These are phyloP conservation scores for Cololabis saira DNA, from an alignment of 2,113 vertebrate species.

Conservation along the genomic window DNA sequence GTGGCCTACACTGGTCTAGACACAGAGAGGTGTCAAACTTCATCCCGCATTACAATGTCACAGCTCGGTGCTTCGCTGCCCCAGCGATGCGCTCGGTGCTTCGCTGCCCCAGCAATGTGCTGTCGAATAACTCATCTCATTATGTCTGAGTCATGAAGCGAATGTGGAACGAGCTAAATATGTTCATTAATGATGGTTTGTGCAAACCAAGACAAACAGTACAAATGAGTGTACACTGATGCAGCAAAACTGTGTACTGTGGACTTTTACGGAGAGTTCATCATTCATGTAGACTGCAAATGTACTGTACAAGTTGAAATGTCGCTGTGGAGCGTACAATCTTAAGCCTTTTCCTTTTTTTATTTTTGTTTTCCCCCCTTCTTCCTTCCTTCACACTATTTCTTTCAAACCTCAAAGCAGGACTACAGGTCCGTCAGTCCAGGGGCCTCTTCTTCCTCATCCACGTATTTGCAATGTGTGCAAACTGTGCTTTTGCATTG, in stretches of 20 bases:
- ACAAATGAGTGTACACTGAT: too few relatives aligned
- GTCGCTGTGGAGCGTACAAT: too few relatives aligned
- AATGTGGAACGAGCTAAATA: slow-evolving; percentile 14
- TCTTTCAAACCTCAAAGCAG: too few relatives aligned
- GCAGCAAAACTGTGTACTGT: too few relatives aligned
- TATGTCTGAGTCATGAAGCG: slow-evolving; percentile 20
- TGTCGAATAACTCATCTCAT: slow-evolving; percentile 22
- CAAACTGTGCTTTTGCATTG: too few relatives aligned
- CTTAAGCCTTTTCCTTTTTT: too few relatives aligned
- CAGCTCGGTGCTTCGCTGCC: slow-evolving; percentile 6
- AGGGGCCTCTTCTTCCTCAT: too few relatives aligned
- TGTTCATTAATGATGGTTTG: slow-evolving; percentile 2
- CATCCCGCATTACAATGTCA: slow-evolving; percentile 33
- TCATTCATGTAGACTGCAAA: not conserved
- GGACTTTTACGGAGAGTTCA: too few relatives aligned
- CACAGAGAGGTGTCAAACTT: slow-evolving; percentile 23
- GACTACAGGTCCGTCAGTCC: too few relatives aligned
- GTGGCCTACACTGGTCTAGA: slow-evolving; percentile 32
- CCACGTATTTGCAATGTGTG: too few relatives aligned
- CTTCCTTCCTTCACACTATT: too few relatives aligned
- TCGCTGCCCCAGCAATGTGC: slow-evolving; percentile 3
- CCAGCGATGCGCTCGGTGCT: slow-evolving; percentile 1
- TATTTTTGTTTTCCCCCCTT: too few relatives aligned
- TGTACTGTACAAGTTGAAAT: not conserved
- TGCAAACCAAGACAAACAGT: not conserved